phyloP scores from a whole-genome alignment of 2,888 invertebrate genomes.

The Cheilosia pagana region DNA sequence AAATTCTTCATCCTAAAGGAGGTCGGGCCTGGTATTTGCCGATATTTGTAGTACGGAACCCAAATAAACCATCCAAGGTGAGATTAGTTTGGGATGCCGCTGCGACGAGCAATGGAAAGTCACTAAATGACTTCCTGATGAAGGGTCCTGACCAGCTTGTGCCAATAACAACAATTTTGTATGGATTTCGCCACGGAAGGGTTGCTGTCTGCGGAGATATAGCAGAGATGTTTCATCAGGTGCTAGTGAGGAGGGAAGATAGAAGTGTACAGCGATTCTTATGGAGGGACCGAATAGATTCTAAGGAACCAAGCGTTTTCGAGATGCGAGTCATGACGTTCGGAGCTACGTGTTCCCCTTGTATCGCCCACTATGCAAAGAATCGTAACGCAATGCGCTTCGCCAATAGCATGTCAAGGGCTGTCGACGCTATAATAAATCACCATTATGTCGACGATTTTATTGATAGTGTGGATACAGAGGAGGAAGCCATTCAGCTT shows the following conservation, averaged over 20 bases:
- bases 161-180: conserved; percentile 55
- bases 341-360: conserved; percentile 55
- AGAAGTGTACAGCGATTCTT: conserved; percentile 65
- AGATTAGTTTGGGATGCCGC: conserved; percentile 79
- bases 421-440: conserved; percentile 27
- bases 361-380: conserved; percentile 57
- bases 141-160: conserved; percentile 78
- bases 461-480: conserved; percentile 25
- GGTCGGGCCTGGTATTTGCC: conserved; percentile 68
- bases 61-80: conserved; percentile 77
- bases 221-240: conserved; percentile 69
- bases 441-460: conserved; percentile 48
- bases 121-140: conserved; percentile 77
- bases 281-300: conserved; percentile 73
- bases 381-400: conserved; percentile 32
- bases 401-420: conserved; percentile 11
- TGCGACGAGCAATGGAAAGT: conserved; percentile 76
- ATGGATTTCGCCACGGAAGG: conserved; percentile 60
- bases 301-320: conserved; percentile 65
- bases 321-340: conserved; percentile 72
- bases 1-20: conserved; percentile 1
- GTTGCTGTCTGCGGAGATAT: conserved; percentile 73
- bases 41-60: conserved; percentile 65
- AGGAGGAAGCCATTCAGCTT: conserved; percentile 18
- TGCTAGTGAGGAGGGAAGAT: conserved; percentile 43